phyloP scores from a whole-genome alignment of 2,888 invertebrate genomes.

The Piscicola geometra region DNA sequence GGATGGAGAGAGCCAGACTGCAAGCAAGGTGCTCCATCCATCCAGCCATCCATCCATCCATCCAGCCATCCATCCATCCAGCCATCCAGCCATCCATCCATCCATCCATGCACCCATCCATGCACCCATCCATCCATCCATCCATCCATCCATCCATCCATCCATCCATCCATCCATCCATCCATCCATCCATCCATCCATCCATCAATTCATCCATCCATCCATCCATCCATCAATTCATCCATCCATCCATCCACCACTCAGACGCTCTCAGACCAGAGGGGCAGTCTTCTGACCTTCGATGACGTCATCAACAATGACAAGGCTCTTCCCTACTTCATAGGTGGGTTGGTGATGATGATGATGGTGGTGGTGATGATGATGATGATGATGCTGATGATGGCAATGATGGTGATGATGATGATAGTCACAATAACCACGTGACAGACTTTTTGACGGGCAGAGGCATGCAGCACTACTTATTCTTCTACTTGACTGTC shows the following conservation, averaged over 20 bases:
- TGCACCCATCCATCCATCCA: no score
- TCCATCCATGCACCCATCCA: no score
- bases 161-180: no score
- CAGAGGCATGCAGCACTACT: constrained; percentile 67
- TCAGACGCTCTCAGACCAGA: constrained; percentile 40
- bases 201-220: no score
- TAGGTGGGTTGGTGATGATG: constrained; percentile 43
- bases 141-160: no score
- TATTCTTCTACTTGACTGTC: constrained; percentile 74
- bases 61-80: no score
- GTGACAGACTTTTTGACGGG: constrained; percentile 67
- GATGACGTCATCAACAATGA: constrained; percentile 72
- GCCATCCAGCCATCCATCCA: no score
- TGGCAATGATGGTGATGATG: not conserved
- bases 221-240: no score
- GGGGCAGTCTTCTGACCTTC: constrained; percentile 63
- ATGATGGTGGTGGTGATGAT: not conserved
- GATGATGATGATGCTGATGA: not conserved
- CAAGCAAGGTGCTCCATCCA: not conserved
- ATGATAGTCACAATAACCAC: no score
- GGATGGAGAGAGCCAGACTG: constrained; percentile 53
- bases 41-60: no score
- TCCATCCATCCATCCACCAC: no score
- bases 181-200: no score
- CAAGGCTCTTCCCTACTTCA: constrained; percentile 69